These are phyloP conservation scores for Otocyon megalotis DNA, from an alignment of 2,113 vertebrate species.

Conservation along the genomic window DNA sequence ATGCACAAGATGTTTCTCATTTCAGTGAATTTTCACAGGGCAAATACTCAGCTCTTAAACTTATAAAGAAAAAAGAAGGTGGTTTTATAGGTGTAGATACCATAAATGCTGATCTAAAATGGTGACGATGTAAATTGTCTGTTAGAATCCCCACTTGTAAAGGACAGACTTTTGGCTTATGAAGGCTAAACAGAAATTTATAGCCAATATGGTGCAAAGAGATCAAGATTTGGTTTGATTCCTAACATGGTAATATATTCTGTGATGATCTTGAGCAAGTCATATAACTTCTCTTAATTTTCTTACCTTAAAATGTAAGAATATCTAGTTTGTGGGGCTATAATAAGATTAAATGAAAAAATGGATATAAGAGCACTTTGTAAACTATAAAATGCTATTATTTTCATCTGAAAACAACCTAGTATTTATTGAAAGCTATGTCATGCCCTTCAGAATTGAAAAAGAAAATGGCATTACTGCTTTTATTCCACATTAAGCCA, in stretches of 20 bases:
- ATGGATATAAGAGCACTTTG: background rate
- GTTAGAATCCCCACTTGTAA: background rate
- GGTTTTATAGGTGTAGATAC: background rate
- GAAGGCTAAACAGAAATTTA: background rate
- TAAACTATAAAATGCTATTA: background rate
- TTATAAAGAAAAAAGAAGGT: background rate
- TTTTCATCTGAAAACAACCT: background rate
- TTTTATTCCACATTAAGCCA: background rate
- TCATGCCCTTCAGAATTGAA: background rate
- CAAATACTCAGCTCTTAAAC: background rate
- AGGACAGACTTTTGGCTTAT: background rate
- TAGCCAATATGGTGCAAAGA: background rate
- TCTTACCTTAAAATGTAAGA: background rate
- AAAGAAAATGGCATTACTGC: background rate
- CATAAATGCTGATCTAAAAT: background rate
- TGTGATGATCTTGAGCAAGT: background rate
- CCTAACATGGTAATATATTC: background rate
- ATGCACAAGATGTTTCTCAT: background rate
- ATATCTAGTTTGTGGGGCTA: background rate
- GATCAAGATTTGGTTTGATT: background rate
- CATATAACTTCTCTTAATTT: background rate
- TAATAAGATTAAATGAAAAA: constrained; percentile 41
- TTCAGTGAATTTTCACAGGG: constrained; percentile 31
- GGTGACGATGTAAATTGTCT: background rate
- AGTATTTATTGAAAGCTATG: background rate